Evolutionary conservation across 2,797 vertebrate species (phyloP).

Genomic region (Brotula barbata): DNA sequence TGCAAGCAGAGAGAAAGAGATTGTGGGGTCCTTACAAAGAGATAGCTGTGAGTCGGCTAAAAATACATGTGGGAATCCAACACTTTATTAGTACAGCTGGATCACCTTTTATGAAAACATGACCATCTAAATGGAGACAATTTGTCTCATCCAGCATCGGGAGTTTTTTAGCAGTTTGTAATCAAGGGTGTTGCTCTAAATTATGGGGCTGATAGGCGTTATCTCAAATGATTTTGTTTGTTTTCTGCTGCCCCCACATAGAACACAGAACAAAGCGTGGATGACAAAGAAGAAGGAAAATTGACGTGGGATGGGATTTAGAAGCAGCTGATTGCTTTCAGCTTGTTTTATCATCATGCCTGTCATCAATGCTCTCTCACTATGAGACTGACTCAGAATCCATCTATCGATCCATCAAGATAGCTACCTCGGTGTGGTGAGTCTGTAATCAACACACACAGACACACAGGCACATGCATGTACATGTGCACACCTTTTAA

Average conservation of each 20-base stretch:
- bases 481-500: conserved; percentile 22
- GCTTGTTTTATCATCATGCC: too few relatives aligned
- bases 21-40: neutral
- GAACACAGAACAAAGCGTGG: neutral
- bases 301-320: conserved; percentile 15
- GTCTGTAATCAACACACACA: conserved; percentile 2
- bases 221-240: conserved; percentile 1
- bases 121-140: neutral
- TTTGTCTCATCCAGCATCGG: neutral
- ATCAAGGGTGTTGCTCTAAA: conserved; percentile 8
- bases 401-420: too few relatives aligned
- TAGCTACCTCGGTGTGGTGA: too few relatives aligned
- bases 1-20: neutral
- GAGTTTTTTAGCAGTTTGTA: neutral
- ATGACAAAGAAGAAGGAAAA: neutral
- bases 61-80: too few relatives aligned
- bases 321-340: conserved; percentile 5
- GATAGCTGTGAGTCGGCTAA: too few relatives aligned
- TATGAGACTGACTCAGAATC: too few relatives aligned
- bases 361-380: too few relatives aligned
- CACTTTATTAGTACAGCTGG: too few relatives aligned
- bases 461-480: neutral
- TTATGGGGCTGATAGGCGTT: neutral
- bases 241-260: conserved; percentile 1
- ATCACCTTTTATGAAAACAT: neutral